Evolutionary conservation across 2,888 invertebrate genomes (phyloP), one percentile per base, ranked within the genome.

Genomic region (Sympetrum striolatum): DNA sequence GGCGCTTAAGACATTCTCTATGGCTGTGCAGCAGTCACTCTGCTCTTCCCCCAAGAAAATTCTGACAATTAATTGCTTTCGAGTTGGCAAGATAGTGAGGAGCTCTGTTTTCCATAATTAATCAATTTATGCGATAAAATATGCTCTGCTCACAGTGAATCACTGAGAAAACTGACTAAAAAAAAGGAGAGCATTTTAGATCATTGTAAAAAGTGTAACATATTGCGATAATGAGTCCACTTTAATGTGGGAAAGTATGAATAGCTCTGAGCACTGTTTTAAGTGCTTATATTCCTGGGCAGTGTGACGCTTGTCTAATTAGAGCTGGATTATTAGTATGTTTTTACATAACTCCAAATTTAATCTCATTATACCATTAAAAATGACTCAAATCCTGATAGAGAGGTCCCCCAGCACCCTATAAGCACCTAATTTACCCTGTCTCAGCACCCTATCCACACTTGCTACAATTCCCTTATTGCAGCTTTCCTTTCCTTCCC

Each of bases 251-350:
- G 93, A 93, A 94, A 94, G 94, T 94, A 93, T 94, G 93, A 91
- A 94, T 94, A 94, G 94, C 94, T 94, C 94, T 95, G 94, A 95
- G 95, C 95, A 95, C 95, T 95, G 95, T 95, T 95, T 95, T 95
- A 95, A 95, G 95, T 95, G 95, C 95, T 95, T 95, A 94, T 95
- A 94, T 95, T 95, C 95, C 95, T 94, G 95, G 95, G 95, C 95
- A 95, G 95, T 95, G 95, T 95, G 95, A 95, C 95, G 94, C 95
- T 95, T 95, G 92, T 92, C 92, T 92, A 90, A 53, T 91, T 92
- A 94, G 94, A 94, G 94, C 94, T 94, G 94, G 94, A 94, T 94
- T 92, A 86, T 86, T 86, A 86, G 86, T 94, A 94, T 94, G 94
- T 94, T 94, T 94, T 94, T 94, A 94, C 94, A 94, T 94, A 94